Percentiles rank a stretch among this genome's conserved stretches.
phyloP scores from a whole-genome alignment of 2,113 vertebrate genomes.

The Spilogale gracilis region DNA sequence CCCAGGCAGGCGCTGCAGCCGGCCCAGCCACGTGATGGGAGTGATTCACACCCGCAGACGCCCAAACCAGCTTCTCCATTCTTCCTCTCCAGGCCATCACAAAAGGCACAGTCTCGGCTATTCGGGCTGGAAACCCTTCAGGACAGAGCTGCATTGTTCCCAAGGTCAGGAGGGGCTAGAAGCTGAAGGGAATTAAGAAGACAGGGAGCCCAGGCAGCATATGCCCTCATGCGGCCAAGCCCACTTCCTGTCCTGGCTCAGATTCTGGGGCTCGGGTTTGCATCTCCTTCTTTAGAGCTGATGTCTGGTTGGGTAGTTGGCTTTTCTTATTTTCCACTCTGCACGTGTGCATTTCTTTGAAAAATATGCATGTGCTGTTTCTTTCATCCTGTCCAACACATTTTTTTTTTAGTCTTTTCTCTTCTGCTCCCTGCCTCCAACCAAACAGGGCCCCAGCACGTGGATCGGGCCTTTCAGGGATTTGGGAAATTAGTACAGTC shows the following conservation, averaged over 20 bases:
- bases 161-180: conserved; percentile 84
- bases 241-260: conserved; percentile 84
- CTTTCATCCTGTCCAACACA: conserved; percentile 15
- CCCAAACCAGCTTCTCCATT: conserved; percentile 63
- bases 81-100: conserved; percentile 83
- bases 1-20: conserved; percentile 58
- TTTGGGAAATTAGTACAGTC: background rate
- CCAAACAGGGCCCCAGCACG: background rate
- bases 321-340: conserved; percentile 61
- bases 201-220: conserved; percentile 77
- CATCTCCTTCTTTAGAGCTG: conserved; percentile 77
- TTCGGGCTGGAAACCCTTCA: conserved; percentile 73
- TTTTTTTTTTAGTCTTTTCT: background rate
- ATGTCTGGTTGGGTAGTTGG: background rate
- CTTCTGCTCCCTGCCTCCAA: background rate
- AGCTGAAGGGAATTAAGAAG: conserved; percentile 85
- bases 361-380: background rate
- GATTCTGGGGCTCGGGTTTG: conserved; percentile 81
- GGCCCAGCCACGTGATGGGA: conserved; percentile 71
- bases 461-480: background rate
- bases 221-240: conserved; percentile 82
- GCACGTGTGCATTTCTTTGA: conserved; percentile 51
- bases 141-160: conserved; percentile 87
- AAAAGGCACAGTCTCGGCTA: conserved; percentile 85
- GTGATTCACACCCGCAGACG: conserved; percentile 78